Percentiles rank a stretch among this genome's conserved stretches.
phyloP scores from a whole-genome alignment of 2,888 invertebrate genomes.

The Cordylochernes scorpioides region DNA sequence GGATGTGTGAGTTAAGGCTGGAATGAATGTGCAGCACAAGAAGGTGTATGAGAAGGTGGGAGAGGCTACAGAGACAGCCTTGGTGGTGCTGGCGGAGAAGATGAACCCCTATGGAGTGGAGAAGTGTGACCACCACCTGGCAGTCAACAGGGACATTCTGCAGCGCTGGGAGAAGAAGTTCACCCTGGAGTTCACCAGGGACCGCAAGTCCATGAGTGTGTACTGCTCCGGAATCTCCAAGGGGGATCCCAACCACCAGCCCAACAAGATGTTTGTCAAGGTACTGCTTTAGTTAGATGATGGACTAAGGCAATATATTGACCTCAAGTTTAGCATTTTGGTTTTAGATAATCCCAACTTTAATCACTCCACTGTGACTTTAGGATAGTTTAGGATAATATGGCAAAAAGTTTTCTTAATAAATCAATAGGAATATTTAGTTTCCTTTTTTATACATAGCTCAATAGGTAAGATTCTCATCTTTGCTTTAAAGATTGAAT shows the following conservation, averaged over 20 bases:
- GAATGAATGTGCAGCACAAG: slow-evolving; percentile 54
- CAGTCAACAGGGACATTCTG: slow-evolving; percentile 83
- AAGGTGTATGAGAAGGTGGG: slow-evolving; percentile 96
- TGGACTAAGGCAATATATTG: too few relatives aligned
- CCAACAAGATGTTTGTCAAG: slow-evolving; percentile 85
- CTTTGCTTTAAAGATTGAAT: too few relatives aligned
- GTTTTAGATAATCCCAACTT: too few relatives aligned
- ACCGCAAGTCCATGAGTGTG: slow-evolving; percentile 99
- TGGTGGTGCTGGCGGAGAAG: slow-evolving; percentile 92
- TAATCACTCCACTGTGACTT: too few relatives aligned
- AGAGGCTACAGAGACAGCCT: slow-evolving; percentile 95
- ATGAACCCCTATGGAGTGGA: slow-evolving; percentile 75
- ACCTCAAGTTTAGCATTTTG: neutral
- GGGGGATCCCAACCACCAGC: slow-evolving; percentile 75
- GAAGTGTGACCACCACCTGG: slow-evolving; percentile 65
- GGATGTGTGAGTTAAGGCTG: too few relatives aligned
- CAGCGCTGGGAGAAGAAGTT: slow-evolving; percentile 99
- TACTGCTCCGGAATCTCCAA: slow-evolving; percentile 61
- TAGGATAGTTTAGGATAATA: too few relatives aligned
- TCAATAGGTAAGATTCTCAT: too few relatives aligned
- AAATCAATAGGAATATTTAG: too few relatives aligned
- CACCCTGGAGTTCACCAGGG: slow-evolving; percentile 96
- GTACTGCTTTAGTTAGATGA: slow-evolving; percentile 10
- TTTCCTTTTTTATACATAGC: too few relatives aligned
- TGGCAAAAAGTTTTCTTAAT: too few relatives aligned